A percentile compares a stretch with the other conserved stretches of the same genome.
Conservation (phyloP, 2,113 vertebrate genomes). For the Phaethon lepturus region DNA sequence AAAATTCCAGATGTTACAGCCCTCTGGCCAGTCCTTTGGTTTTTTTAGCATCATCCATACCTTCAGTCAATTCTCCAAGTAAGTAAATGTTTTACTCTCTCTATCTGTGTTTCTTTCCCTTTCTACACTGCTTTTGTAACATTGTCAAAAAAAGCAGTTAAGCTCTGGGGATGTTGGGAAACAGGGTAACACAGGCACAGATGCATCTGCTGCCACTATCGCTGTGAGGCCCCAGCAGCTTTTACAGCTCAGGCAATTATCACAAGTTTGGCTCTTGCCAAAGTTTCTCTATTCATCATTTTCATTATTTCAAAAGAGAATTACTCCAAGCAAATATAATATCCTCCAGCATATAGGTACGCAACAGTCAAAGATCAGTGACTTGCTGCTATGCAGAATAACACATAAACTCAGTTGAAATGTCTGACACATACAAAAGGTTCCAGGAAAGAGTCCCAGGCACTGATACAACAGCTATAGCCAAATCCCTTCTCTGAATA, state of each 20-base stretch:
- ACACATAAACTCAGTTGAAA: neutral
- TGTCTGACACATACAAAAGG: neutral
- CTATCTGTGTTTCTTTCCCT: neutral
- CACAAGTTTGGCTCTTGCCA: neutral
- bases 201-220: neutral
- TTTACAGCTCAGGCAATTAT: slow-evolving; percentile 35
- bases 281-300: neutral
- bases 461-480: neutral
- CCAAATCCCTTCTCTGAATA: slow-evolving; percentile 8
- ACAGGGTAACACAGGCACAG: slow-evolving; percentile 20
- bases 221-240: slow-evolving; percentile 9
- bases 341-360: neutral
- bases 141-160: slow-evolving; percentile 22
- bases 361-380: neutral
- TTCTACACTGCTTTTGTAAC: neutral
- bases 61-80: neutral
- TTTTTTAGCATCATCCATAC: neutral
- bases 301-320: neutral
- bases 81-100: neutral
- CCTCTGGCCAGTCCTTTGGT: neutral
- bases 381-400: neutral
- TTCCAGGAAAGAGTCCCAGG: neutral
- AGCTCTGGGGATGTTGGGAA: slow-evolving; percentile 10
- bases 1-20: neutral
- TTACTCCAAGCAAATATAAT: neutral